Evolutionary conservation across 1,140 invertebrate species (phyloP), one percentile per base, ranked within the genome.

Genomic region (Diachasmimorpha longicaudata): DNA sequence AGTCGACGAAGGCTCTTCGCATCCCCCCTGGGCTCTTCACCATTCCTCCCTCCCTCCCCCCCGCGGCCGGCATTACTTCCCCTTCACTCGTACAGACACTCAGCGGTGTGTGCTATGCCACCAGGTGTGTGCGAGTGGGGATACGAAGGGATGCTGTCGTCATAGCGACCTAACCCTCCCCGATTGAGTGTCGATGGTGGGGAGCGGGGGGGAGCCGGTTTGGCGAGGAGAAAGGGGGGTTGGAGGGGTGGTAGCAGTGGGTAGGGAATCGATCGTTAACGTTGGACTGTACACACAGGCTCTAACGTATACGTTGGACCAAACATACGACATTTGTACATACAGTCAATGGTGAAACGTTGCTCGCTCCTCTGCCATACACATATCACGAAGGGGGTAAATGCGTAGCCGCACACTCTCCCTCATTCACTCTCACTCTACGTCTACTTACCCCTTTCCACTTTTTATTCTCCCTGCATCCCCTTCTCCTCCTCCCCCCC

Each of bases 221-320:
- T n/a, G 10, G 19, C 14, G 37, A 39, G 63, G 44, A 72, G 39
- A 42, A 16, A 44, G 5, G 36, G 14, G 75, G 71, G 42, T 39
- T 63, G 73, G 36, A 67, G 68, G 72, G 46, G 71, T 23, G 76
- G 72, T 37, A 73, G n/a, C 58, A 72, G 63, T 76, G 84, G 83
- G 83, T 84, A 81, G 80, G 85, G 87, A 86, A 89, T 88, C 88
- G 88, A 88, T 88, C 88, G 87, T 76, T 76, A 71, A 71, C 67
- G 74, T 67, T 37, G 46, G 16, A 42, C 44, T 58, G 2, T 72
- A 37, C 19, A 48, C 25, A 74, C 73, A 46, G 75, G 52, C 16
- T 48, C 67, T 58, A 48, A 55, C 44, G 23, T 63, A 37, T 70
- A 46, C 69, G 44, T 42, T 70, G 67, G 74, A 68, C 67, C 48